Conservation (phyloP, 1,140 invertebrate species). For the Temnothorax curvispinosus region DNA sequence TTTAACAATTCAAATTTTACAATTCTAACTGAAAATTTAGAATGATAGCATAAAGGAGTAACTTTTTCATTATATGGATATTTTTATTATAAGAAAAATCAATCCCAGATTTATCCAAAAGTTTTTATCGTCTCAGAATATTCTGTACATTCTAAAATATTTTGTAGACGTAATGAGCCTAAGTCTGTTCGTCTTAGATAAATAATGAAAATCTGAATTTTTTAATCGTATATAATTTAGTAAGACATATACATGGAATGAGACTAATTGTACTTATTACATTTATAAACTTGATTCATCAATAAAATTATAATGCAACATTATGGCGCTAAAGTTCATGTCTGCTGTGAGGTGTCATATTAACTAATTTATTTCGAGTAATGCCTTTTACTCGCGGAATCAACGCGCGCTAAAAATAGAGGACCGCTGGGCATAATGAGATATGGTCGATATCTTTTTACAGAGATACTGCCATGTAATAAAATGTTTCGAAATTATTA, state of each 20-base stretch:
- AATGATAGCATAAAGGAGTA: background rate
- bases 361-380: conserved; percentile 5
- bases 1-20: background rate
- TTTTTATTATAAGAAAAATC: background rate
- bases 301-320: background rate
- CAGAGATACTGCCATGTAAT: too few relatives aligned
- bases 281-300: background rate
- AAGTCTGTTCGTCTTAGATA: background rate
- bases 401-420: background rate
- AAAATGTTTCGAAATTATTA: too few relatives aligned
- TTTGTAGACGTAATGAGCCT: background rate
- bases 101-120: background rate
- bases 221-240: background rate
- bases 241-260: background rate
- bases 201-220: background rate
- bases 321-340: background rate
- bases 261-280: background rate
- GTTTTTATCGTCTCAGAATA: background rate
- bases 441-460: too few relatives aligned
- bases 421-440: too few relatives aligned
- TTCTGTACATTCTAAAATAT: background rate
- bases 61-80: background rate
- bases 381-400: background rate
- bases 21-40: background rate
- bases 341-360: background rate